Base-by-base conservation (phyloP, 1,140 invertebrate species). In the Drosophila orena region DNA sequence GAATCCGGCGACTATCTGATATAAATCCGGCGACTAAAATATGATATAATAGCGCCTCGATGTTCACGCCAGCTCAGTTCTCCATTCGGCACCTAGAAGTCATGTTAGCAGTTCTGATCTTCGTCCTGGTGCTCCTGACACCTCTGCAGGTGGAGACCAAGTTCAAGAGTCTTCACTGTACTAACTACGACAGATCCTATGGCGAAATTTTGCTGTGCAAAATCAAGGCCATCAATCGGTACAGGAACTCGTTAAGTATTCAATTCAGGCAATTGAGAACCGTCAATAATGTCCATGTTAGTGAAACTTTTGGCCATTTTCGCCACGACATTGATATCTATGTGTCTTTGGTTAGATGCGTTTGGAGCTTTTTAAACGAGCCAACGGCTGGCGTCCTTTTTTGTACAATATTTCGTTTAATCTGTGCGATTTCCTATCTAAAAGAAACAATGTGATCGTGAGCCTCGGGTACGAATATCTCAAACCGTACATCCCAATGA, bases 161-260 rank as follows among this genome's bases (percentile, higher is more conserved):
- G 22, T 74, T 65, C 37, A 74, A 75, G 40, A 65, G 50, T 44
- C 72, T 75, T 3, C 46, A 74, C 35, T 75, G 72, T 14, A 34
- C 35, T 2, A 40, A 62, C 14, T 50, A 65, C 17, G 40, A 74
- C 12, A 62, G 44, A 11, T 10, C 46, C 2, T 30, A 43, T 3
- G 70, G 59, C 10, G 52, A 57, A 38, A 65, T 75, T 30, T 10
- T 22, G 8, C n/a, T 44, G 1, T 74, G 70, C 40, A 46, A 11
- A 64, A 75, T 75, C 27, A 75, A 75, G 30, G 58, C 59, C 27
- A 75, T 75, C 30, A 75, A 42, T 46, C 70, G 70, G 6, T 27
- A 74, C 12, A 53, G 44, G 10, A 75, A 74, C 44, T 65, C 69
- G n/a, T 52, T 75, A 10, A 64, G 24, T 15, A 49, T 75, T 24